Base-by-base conservation (phyloP, 2,888 invertebrate species). In the Drosophila fungiperda region DNA sequence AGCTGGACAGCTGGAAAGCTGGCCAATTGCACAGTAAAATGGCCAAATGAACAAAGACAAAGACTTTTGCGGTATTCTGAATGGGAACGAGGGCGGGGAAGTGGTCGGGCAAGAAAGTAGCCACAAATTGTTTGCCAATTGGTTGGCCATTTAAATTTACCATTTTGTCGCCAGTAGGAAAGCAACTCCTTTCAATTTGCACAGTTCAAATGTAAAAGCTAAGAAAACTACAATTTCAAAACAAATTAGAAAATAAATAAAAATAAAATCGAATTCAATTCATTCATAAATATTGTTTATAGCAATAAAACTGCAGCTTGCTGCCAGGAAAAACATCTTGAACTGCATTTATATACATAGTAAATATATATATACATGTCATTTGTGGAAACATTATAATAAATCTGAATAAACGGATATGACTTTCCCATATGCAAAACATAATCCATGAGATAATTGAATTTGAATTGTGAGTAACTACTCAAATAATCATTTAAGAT, bases 61-160 rank as follows among this genome's bases (percentile, higher is more conserved):
- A 48, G 67, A 57, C 74, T 7, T 29, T 20, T 40, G 40, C 5
- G 32, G 15, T 45, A 23, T 7, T 11, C 45, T 1, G 11, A 23
- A 2, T 12, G 23, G 36, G 11, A n/a, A 20, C 3, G 20, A 15
- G 54, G 36, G 35, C 1, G 35, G 23, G 35, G 3, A n/a, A 26
- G 11, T 26, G 35, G 36, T 35, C 23, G 23, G 26, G 17, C 29
- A 4, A 45, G 17, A 35, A 55, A 38, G 20, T 26, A 64, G 64
- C 65, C 74, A 64, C 76, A 82, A 74, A 78, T 75, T 76, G 67
- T 65, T 72, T 75, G 69, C 68, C 77, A 88, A 88, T 80, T 72
- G 74, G 38, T 65, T 62, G 71, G 59, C 53, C 58, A 82, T 73
- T 73, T 53, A 61, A 82, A 80, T 88, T 77, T 75, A 65, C 59